phyloP scores from a whole-genome alignment of 2,888 invertebrate genomes.

The Leucophenga montana region DNA sequence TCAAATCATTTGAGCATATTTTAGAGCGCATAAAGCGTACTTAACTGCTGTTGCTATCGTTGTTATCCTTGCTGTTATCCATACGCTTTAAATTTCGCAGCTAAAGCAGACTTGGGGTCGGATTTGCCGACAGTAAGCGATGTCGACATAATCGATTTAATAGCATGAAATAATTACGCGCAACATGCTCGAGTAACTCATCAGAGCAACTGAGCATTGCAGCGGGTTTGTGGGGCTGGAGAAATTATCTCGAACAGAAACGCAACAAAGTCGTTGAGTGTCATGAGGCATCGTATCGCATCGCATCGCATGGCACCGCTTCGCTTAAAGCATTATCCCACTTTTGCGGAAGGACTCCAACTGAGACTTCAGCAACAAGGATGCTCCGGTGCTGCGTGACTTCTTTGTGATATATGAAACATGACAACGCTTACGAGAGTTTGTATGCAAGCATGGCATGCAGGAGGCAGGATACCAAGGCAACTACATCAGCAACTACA shows the following conservation, averaged over 20 bases:
- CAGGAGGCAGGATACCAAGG: neutral
- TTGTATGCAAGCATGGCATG: neutral
- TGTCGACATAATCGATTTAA: conserved; percentile 32
- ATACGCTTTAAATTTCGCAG: neutral
- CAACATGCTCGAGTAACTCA: conserved; percentile 26
- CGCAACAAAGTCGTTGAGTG: conserved; percentile 5
- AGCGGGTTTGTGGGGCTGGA: neutral
- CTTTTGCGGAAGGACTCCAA: conserved; percentile 2
- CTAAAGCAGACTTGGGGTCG: neutral
- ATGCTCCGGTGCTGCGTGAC: neutral
- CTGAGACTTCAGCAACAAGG: neutral
- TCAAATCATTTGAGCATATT: neutral
- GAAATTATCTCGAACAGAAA: neutral
- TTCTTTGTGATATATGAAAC: conserved; percentile 16
- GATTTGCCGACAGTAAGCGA: neutral
- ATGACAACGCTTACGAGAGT: conserved; percentile 4
- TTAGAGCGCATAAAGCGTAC: neutral
- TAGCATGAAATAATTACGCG: conserved; percentile 32
- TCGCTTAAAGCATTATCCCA: conserved; percentile 12
- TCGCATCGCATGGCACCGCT: no score
- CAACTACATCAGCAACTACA: neutral
- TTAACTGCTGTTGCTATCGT: no score
- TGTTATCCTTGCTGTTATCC: conserved; percentile 22
- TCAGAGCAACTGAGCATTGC: neutral
- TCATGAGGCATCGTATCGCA: neutral